A percentile compares a stretch with the other conserved stretches of the same genome.
Evolutionary conservation across 2,113 vertebrate species (phyloP).

Genomic region (Oplegnathus fasciatus): DNA sequence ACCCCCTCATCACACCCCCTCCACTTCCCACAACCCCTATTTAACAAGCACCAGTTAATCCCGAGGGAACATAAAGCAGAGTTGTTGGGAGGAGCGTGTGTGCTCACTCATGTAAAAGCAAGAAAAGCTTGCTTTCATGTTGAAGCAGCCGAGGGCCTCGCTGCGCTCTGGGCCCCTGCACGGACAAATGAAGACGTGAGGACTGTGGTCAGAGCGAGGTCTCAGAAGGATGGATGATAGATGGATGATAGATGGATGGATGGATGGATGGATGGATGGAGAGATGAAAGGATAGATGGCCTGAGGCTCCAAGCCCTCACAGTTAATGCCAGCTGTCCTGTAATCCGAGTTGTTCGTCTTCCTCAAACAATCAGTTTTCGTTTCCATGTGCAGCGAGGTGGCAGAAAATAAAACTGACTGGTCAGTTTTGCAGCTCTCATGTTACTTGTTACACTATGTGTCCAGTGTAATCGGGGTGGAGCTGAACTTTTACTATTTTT

Average conservation of each 20-base stretch:
- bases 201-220: background rate
- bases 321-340: conserved; percentile 45
- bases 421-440: conserved; percentile 26
- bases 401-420: conserved; percentile 15
- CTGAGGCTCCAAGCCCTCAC: conserved; percentile 17
- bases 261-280: background rate
- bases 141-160: conserved; percentile 40
- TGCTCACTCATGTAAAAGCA: conserved; percentile 27
- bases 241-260: background rate
- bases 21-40: conserved; percentile 65
- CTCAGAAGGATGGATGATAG: background rate
- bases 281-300: background rate
- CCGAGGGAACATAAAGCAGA: conserved; percentile 61
- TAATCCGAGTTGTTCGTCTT: conserved; percentile 18
- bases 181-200: conserved; percentile 39
- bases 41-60: conserved; percentile 79
- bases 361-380: conserved; percentile 4
- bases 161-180: background rate
- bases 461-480: background rate
- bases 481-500: background rate
- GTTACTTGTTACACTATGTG: background rate
- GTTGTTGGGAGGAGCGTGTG: conserved; percentile 39
- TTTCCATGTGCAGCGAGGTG: conserved; percentile 3
- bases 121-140: conserved; percentile 69
- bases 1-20: conserved; percentile 26